Evolutionary conservation across 1,140 invertebrate genomes (phyloP), one percentile per base, ranked within the genome.

Genomic region (Oryzaephilus surinamensis): DNA sequence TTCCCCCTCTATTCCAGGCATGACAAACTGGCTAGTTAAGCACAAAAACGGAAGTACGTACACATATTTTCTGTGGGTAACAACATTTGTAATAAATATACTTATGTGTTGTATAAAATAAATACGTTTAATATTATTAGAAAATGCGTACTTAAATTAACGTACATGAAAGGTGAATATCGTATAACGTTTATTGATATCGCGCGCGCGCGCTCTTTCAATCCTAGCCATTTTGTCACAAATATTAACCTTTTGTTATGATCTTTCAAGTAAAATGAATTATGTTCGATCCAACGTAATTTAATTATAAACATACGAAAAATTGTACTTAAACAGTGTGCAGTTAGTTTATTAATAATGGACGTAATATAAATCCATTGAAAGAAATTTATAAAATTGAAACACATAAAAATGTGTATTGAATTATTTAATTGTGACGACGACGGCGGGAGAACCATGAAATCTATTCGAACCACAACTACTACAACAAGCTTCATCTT

Each of bases 231-330:
- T 59, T 57, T 59, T 57, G 57, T 59, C 54, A 59, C 57, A 57
- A n/a, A 57, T 52, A 57, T 57, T 59, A 57, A 59, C 57, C 53
- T 57, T 57, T 57, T 57, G 55, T 59, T 59, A 51, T 57, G 50
- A 54, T 57, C 44, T 56, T 51, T 59, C 46, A 52, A 50, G 49
- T 43, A 38, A 29, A 45, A 54, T 54, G 50, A 56, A 53, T 53
- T 44, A 53, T 55, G 49, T 50, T 11, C 28, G 23, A 39, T 51
- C 19, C 6, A 41, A 47, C 51, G 32, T 47, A 44, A 54, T 50
- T 50, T 51, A 47, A 28, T 33, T 17, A 8, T 14, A 7, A 10
- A 28, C 10, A 14, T 32, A 30, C 29, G 18, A 26, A 36, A 11
- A 26, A 29, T 13, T 11, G 19, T 18, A 28, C 11, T 11, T 17